These are phyloP conservation scores for Istiophorus platypterus DNA, from an alignment of 2,113 vertebrate genomes.

Conservation along the genomic window DNA sequence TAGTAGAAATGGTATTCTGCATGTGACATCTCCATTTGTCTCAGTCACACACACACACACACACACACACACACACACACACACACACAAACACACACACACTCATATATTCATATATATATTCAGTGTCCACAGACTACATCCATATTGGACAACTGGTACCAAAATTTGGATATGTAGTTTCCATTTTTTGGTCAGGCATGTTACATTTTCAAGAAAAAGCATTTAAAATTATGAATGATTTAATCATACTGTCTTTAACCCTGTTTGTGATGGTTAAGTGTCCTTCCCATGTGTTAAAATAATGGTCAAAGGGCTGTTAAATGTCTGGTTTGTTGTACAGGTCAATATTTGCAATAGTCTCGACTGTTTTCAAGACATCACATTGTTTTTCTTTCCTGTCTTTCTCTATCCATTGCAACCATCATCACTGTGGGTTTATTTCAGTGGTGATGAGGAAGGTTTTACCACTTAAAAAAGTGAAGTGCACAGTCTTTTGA, in stretches of 20 bases:
- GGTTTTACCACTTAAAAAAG: neutral
- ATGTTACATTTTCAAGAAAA: neutral
- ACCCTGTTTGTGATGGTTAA: neutral
- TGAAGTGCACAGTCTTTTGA: neutral
- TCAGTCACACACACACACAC: neutral
- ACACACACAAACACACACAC: no score
- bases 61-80: neutral
- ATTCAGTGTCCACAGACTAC: neutral
- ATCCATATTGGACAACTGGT: neutral
- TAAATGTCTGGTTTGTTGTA: neutral
- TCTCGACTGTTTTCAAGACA: neutral
- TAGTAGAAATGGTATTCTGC: neutral
- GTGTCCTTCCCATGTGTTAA: no score
- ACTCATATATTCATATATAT: no score
- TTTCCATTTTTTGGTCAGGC: neutral
- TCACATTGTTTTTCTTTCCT: neutral
- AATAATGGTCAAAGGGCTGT: no score
- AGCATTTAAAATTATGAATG: no score
- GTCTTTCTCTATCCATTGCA: neutral
- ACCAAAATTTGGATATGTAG: neutral
- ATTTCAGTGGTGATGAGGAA: neutral
- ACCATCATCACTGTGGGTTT: neutral
- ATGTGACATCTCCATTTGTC: neutral
- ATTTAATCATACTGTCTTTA: neutral
- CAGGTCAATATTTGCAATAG: neutral